Base-by-base conservation (phyloP, 1,140 invertebrate species). In the Macrosteles quadrilineatus region DNA sequence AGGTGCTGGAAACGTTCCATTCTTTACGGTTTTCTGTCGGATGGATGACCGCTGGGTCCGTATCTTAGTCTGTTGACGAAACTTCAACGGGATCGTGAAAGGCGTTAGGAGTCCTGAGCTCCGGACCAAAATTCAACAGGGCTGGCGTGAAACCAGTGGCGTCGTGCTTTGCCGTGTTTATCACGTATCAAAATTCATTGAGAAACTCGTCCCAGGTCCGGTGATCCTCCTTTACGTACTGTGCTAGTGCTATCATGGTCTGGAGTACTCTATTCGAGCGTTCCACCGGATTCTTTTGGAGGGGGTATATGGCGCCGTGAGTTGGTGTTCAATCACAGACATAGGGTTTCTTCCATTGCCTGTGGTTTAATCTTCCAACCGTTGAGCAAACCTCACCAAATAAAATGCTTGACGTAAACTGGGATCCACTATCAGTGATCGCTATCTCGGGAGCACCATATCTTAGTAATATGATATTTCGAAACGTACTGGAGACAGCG, bases 241-340 rank as follows among this genome's bases (percentile, higher is more conserved):
- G n/a, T n/a, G n/a, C n/a, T n/a, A n/a, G 78, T 0, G 74, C 67
- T 0, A 83, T 71, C 73, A 79, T 78, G 0, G 75, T 73, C 67
- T 83, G 82, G 0, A 84, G 25, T 23, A 80, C 79, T 19, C 79
- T 53, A 67, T 84, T 84, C n/a, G n/a, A n/a, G n/a, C n/a, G n/a
- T n/a, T n/a, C n/a, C n/a, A n/a, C n/a, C n/a, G n/a, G n/a, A n/a
- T n/a, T n/a, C n/a, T n/a, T n/a, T n/a, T n/a, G n/a, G n/a, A n/a
- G n/a, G n/a, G n/a, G n/a, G n/a, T n/a, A n/a, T n/a, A n/a, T n/a
- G n/a, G n/a, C n/a, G n/a, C n/a, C n/a, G n/a, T n/a, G n/a, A n/a
- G n/a, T n/a, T n/a, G n/a, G n/a, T n/a, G n/a, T n/a, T n/a, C n/a
- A n/a, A n/a, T n/a, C n/a, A n/a, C n/a, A n/a, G n/a, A n/a, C n/a